These are phyloP conservation scores for Eurypyga helias DNA, from an alignment of 2,113 vertebrate species.

Conservation along the genomic window DNA sequence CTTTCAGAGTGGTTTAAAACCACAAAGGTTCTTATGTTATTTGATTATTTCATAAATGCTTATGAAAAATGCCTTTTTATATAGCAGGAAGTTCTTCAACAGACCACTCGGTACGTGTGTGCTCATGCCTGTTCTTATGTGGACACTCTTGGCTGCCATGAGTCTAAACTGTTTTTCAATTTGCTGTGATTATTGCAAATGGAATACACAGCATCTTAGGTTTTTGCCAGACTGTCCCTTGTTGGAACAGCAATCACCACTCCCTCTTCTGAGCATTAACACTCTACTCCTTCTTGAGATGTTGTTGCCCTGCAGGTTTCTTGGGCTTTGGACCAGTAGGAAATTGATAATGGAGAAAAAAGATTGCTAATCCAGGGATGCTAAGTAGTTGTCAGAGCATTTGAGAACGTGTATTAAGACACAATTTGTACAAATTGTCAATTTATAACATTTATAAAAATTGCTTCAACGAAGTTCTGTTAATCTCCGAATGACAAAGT, in stretches of 20 bases:
- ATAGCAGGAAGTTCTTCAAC: background rate
- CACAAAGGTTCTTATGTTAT: background rate
- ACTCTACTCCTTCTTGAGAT: background rate
- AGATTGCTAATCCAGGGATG: background rate
- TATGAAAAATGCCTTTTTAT: background rate
- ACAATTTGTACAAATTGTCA: background rate
- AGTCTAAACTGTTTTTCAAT: background rate
- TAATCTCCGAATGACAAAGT: background rate
- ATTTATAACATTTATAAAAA: background rate
- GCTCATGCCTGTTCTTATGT: background rate
- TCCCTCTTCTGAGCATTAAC: background rate
- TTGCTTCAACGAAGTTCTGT: background rate
- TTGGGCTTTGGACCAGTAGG: background rate
- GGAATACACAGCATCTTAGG: background rate
- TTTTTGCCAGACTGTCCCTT: background rate
- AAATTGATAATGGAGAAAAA: background rate
- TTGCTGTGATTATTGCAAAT: background rate
- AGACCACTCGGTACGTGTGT: background rate
- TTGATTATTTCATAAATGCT: background rate
- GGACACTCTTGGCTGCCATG: background rate
- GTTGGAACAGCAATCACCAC: background rate
- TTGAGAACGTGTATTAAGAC: background rate
- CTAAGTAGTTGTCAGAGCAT: background rate
- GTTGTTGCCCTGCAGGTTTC: background rate
- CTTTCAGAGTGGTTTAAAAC: background rate